Evolutionary conservation across 2,113 vertebrate species (phyloP).

Genomic region (Neotoma lepida): DNA sequence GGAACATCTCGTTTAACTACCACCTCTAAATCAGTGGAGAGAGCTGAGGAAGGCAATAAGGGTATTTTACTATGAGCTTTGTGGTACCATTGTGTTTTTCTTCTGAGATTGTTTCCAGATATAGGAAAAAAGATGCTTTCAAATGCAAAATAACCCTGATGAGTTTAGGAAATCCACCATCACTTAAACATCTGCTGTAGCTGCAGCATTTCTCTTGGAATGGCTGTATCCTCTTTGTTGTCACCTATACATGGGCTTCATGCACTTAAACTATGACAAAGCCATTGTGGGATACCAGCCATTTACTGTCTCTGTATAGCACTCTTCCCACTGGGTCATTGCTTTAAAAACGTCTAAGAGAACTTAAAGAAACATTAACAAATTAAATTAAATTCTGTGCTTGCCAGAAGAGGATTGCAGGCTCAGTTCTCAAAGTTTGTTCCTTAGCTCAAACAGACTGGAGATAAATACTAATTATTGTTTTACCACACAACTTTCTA

Average conservation of each 20-base stretch:
- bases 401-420: not conserved
- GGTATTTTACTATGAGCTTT: conserved; percentile 18
- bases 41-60: conserved; percentile 34
- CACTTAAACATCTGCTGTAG: not conserved
- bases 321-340: not conserved
- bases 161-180: not conserved
- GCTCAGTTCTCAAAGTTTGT: not conserved
- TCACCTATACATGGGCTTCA: not conserved
- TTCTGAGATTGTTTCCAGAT: not conserved
- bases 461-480: not conserved
- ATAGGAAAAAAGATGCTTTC: not conserved
- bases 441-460: not conserved
- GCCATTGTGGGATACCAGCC: rapidly evolving
- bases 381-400: not conserved
- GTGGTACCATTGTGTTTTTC: not conserved
- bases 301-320: not conserved
- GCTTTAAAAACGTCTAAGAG: not conserved
- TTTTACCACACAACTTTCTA: not conserved
- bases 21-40: conserved; percentile 51
- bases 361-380: not conserved
- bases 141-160: not conserved
- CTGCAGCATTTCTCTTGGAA: not conserved
- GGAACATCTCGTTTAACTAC: not conserved
- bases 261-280: not conserved
- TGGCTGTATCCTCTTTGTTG: not conserved